These are phyloP conservation scores for Hoplostethus mediterraneus DNA, from an alignment of 2,797 vertebrate genomes.

Conservation along the genomic window DNA sequence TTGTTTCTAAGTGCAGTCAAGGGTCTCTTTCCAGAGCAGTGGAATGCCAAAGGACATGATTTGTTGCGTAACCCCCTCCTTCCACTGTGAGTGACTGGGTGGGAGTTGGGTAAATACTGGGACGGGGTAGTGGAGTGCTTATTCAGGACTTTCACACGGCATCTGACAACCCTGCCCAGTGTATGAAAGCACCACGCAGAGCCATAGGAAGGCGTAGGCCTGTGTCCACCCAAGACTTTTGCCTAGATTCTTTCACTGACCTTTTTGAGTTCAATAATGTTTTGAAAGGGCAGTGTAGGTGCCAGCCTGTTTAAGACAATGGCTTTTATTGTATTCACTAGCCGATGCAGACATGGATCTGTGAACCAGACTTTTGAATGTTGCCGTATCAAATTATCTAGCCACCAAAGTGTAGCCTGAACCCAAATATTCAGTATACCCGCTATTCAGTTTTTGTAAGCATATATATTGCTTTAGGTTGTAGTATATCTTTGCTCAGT, in stretches of 20 bases:
- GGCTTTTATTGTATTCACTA: no score
- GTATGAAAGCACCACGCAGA: slow-evolving; percentile 25
- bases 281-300: slow-evolving; percentile 15
- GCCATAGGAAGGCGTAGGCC: slow-evolving; percentile 31
- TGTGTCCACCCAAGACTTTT: slow-evolving; percentile 46
- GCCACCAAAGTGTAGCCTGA: no score
- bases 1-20: slow-evolving; percentile 67
- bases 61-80: slow-evolving; percentile 68
- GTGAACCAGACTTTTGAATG: no score
- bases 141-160: slow-evolving; percentile 47
- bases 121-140: slow-evolving; percentile 31
- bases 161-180: slow-evolving; percentile 42
- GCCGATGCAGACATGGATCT: no score
- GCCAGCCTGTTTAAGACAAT: no score
- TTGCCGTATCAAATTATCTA: no score
- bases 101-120: slow-evolving; percentile 68
- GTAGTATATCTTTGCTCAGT: neutral
- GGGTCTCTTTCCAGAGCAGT: slow-evolving; percentile 55
- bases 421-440: neutral
- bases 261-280: slow-evolving; percentile 23
- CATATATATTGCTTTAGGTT: slow-evolving; percentile 14
- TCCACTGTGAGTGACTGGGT: slow-evolving; percentile 39
- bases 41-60: slow-evolving; percentile 69
- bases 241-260: slow-evolving; percentile 30
- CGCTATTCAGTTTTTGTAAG: neutral